A percentile compares a stretch with the other conserved stretches of the same genome.
phyloP scores from a whole-genome alignment of 2,888 invertebrate species.

The Clostera curtula region DNA sequence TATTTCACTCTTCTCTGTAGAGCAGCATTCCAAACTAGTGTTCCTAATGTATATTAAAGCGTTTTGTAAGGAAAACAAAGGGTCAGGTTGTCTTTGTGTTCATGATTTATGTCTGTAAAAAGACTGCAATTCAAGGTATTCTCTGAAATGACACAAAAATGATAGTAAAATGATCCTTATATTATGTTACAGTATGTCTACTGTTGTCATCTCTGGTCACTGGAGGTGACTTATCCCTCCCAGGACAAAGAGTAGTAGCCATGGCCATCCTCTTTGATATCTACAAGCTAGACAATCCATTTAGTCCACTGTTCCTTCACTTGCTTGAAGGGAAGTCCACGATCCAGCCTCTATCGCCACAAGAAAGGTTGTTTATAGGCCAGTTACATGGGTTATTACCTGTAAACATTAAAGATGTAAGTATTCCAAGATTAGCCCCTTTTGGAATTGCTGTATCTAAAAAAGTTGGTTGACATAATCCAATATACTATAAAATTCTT shows the following conservation, averaged over 20 bases:
- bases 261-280: constrained; percentile 58
- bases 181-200: constrained; percentile 57
- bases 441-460: neutral
- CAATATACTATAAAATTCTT: neutral
- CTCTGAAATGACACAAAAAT: too few species aligned
- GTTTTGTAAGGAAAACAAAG: too few species aligned
- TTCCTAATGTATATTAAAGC: too few species aligned
- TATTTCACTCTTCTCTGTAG: too few species aligned
- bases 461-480: neutral
- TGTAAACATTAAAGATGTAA: constrained; percentile 81
- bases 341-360: constrained; percentile 49
- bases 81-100: too few species aligned
- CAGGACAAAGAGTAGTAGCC: constrained; percentile 63
- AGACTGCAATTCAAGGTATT: too few species aligned
- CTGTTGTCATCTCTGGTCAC: constrained; percentile 61
- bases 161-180: neutral
- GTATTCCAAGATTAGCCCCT: constrained; percentile 17
- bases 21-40: too few species aligned
- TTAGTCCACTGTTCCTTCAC: constrained; percentile 55
- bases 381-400: constrained; percentile 81
- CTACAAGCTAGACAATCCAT: constrained; percentile 63
- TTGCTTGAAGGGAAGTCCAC: constrained; percentile 60
- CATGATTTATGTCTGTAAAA: too few species aligned
- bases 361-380: constrained; percentile 83
- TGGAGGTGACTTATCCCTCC: constrained; percentile 59